A percentile compares a stretch with the other conserved stretches of the same genome.
Conservation (phyloP, 2,888 invertebrate species). For the Ischnura elegans region DNA sequence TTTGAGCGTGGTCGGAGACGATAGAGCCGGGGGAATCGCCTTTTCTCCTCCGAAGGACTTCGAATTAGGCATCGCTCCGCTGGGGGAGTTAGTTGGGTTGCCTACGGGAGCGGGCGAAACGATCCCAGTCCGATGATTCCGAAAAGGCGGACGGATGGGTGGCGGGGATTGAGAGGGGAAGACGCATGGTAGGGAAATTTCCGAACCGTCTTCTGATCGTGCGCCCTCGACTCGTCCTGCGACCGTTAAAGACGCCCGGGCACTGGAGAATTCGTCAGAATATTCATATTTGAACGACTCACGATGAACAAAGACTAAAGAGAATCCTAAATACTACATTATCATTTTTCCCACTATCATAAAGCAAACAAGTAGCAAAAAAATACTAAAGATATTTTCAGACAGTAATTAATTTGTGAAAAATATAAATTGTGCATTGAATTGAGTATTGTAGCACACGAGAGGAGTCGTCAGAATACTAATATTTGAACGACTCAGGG, state of each 20-base stretch:
- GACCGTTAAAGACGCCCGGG: not conserved
- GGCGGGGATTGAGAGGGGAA: not conserved
- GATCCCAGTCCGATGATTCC: constrained; percentile 35
- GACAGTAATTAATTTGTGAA: too few relatives aligned
- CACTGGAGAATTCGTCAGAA: not conserved
- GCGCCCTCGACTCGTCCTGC: not conserved
- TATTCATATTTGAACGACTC: not conserved
- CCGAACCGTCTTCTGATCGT: not conserved
- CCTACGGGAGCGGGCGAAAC: constrained; percentile 33
- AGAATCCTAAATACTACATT: not conserved
- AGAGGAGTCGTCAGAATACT: too few relatives aligned
- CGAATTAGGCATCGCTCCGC: constrained; percentile 60
- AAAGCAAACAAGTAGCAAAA: not conserved
- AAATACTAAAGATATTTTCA: too few relatives aligned
- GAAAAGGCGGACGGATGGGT: not conserved
- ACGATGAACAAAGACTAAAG: not conserved
- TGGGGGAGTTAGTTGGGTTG: constrained; percentile 59
- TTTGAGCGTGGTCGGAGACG: constrained; percentile 33
- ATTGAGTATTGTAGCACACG: too few relatives aligned
- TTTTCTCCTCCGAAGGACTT: constrained; percentile 44
- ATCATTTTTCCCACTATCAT: too few relatives aligned
- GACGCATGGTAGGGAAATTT: constrained; percentile 25
- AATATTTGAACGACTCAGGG: too few relatives aligned
- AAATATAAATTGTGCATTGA: too few relatives aligned
- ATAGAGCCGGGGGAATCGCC: not conserved